Conservation (phyloP, 2,113 vertebrate species). For the Rostratula benghalensis region DNA sequence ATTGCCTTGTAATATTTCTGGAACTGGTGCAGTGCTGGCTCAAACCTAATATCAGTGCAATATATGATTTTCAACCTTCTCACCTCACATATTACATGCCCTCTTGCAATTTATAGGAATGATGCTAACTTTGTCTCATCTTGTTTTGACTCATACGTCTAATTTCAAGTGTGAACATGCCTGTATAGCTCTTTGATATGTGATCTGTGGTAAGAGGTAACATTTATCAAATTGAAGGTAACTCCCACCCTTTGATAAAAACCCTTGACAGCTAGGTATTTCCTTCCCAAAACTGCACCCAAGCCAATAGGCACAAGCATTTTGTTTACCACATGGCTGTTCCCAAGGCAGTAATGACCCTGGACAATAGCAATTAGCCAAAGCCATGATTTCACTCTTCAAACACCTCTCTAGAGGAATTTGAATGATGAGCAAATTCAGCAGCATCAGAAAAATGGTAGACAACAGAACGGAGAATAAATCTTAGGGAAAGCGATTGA, state of each 20-base stretch:
- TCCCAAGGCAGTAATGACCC: slow-evolving; percentile 22
- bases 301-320: neutral
- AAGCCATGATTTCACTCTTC: slow-evolving; percentile 42
- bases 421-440: slow-evolving; percentile 15
- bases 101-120: slow-evolving; percentile 14
- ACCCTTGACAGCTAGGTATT: slow-evolving; percentile 27
- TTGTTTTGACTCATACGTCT: slow-evolving; percentile 22
- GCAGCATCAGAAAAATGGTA: neutral
- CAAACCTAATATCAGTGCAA: neutral
- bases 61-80: slow-evolving; percentile 1
- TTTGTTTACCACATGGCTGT: neutral
- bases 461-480: neutral
- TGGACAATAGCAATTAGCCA: slow-evolving; percentile 19
- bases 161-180: slow-evolving; percentile 35
- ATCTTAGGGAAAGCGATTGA: no score
- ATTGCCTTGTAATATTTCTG: slow-evolving; percentile 23
- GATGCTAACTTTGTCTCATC: slow-evolving; percentile 21
- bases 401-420: slow-evolving; percentile 13
- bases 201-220: slow-evolving; percentile 10
- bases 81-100: neutral
- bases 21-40: neutral
- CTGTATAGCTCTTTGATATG: slow-evolving; percentile 33
- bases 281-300: slow-evolving; percentile 10
- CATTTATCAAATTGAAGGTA: slow-evolving; percentile 50
- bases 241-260: slow-evolving; percentile 38